Base-by-base conservation (phyloP, 2,113 vertebrate species). In the Monarcha castaneiventris region DNA sequence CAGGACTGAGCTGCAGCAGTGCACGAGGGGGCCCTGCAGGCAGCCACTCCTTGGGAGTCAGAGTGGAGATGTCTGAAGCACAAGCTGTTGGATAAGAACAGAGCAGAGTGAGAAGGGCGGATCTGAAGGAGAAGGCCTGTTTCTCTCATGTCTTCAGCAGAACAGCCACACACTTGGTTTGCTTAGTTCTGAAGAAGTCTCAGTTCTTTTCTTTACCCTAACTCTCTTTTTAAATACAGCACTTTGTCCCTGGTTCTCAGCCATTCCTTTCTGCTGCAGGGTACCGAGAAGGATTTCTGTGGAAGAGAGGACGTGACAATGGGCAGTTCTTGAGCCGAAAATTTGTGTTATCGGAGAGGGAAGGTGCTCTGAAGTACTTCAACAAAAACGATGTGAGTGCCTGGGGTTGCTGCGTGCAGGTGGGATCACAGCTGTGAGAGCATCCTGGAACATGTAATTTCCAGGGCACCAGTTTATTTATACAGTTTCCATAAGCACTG, bases 271-370 rank as follows among this genome's bases (percentile, higher is more conserved):
- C 52, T 63, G 82, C 84, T 68, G 67, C 97, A 99, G 99, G 99
- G 22, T 99, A 99, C 97, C 97, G 99, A 80, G 99, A 99, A 97
- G 99, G 99, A 64, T 98, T 99, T 84, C 98, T 99, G 94, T 99
- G 99, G 99, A 99, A 99, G 98, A 98, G 99, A 29, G 99, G 99
- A 72, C 97, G 99, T 1, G 99, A 99, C 98, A 99, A 99, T 1
- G 99, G 99, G 56, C 99, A 99, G 51, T 99, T 99, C 94, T 66
- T 99, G 17, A 99, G 98, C 97, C 97, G 99, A 83, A 99, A 99
- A 96, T 99, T 99, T 4, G 98, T 99, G 79, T 97, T 99, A 58
- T 98, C 99, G 0, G 99, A 99, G 91, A 97, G 99, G 49, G 99
- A 99, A 96, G 99, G 99, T 4, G 98, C 98, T 3, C 97, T 99